Conservation (phyloP, 2,888 invertebrate genomes). For the Ariolimax columbianus region DNA sequence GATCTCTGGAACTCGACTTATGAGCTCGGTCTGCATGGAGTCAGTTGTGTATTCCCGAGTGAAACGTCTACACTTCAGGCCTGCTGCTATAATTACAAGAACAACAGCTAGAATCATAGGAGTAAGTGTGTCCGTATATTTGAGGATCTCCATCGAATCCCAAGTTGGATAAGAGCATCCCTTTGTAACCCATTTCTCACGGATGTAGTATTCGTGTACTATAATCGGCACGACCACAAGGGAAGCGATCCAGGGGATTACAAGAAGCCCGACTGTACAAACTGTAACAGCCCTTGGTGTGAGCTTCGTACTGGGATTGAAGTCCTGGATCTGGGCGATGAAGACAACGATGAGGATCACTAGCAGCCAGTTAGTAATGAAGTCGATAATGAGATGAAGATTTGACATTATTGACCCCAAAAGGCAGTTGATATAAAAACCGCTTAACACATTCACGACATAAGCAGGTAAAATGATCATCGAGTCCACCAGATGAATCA, state of each 20-base stretch:
- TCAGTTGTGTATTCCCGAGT: too few species aligned
- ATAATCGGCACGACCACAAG: not conserved
- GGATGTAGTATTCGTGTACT: not conserved
- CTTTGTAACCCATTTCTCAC: too few species aligned
- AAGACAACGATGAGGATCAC: conserved; percentile 11
- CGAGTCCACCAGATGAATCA: not conserved
- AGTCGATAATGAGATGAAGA: not conserved
- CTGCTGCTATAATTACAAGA: not conserved
- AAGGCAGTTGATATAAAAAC: not conserved
- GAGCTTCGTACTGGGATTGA: too few species aligned
- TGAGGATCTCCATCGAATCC: not conserved
- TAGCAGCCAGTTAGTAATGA: conserved; percentile 22
- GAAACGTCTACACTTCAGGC: not conserved
- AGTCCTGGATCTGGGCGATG: conserved; percentile 10
- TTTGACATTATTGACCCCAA: not conserved
- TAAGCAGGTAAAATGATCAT: not conserved
- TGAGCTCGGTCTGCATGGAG: not conserved
- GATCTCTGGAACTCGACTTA: conserved; percentile 16
- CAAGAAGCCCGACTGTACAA: too few species aligned
- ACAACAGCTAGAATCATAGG: not conserved
- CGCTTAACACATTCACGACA: not conserved
- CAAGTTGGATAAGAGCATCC: not conserved
- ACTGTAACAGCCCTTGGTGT: too few species aligned
- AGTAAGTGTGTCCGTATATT: not conserved
- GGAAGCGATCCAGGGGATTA: not conserved